A percentile compares a stretch with the other conserved stretches of the same genome.
These are phyloP conservation scores for Ailurus styani DNA, from an alignment of 2,113 vertebrate genomes.

Conservation along the genomic window DNA sequence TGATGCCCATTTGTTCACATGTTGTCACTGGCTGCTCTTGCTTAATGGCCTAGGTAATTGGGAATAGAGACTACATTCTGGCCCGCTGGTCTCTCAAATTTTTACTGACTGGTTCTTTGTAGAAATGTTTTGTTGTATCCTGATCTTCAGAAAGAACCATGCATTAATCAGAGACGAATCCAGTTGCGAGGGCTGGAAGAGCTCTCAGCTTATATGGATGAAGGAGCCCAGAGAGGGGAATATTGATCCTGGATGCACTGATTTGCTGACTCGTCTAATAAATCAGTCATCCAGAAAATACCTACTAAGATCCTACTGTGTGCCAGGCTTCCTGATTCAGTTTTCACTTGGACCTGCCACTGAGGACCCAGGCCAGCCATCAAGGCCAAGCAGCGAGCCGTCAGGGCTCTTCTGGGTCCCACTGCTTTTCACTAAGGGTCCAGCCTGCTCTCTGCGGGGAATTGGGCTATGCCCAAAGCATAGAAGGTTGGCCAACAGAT, in stretches of 20 bases:
- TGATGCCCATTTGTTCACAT: background rate
- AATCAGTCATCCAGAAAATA: background rate
- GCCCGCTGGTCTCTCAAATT: background rate
- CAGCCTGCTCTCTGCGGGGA: rapidly evolving
- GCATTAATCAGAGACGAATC: background rate
- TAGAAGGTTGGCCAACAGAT: background rate
- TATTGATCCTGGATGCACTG: background rate
- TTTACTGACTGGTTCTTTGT: background rate
- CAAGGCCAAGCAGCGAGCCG: rapidly evolving
- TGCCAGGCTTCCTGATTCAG: background rate
- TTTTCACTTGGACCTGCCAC: background rate
- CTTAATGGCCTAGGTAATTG: background rate
- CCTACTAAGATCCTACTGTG: background rate
- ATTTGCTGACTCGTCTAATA: background rate
- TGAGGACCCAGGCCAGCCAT: background rate
- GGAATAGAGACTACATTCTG: background rate
- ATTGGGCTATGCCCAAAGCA: background rate
- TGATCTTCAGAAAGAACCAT: background rate
- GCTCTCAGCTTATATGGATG: background rate
- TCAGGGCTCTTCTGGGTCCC: background rate
- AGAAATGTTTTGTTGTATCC: background rate
- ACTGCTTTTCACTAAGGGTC: background rate
- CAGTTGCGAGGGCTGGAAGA: background rate
- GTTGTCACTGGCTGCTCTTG: background rate
- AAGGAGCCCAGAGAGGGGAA: background rate